These are phyloP conservation scores for Oscheius sp. DNA, from an alignment of 2,888 invertebrate species.

Conservation along the genomic window DNA sequence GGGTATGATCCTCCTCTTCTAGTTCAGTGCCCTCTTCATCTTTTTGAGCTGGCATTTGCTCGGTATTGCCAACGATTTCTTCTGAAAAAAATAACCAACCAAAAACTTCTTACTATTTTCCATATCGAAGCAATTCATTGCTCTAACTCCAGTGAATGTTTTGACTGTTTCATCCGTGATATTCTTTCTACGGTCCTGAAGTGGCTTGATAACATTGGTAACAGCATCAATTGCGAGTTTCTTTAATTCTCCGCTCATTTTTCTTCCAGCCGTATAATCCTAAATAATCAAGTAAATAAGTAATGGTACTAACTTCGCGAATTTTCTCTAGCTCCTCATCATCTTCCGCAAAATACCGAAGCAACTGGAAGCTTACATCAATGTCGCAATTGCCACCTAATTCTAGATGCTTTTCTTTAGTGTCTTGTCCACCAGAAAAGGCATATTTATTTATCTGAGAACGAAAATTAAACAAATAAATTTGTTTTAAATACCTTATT, in stretches of 20 bases:
- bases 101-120: too few species aligned
- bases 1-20: too few species aligned
- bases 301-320: slow-evolving; percentile 75
- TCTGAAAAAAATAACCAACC: too few species aligned
- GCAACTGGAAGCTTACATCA: slow-evolving; percentile 92
- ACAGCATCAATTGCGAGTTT: slow-evolving; percentile 83
- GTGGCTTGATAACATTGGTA: slow-evolving; percentile 78
- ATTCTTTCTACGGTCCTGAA: slow-evolving; percentile 82
- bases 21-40: too few species aligned
- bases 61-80: too few species aligned
- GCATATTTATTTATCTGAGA: slow-evolving; percentile 87
- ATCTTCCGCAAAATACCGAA: slow-evolving; percentile 92
- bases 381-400: slow-evolving; percentile 92
- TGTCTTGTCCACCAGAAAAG: slow-evolving; percentile 93
- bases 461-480: not conserved
- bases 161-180: slow-evolving; percentile 86
- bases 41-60: too few species aligned
- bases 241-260: slow-evolving; percentile 94
- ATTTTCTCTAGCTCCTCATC: slow-evolving; percentile 85
- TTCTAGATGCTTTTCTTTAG: slow-evolving; percentile 85
- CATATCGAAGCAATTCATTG: not conserved
- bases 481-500: slow-evolving; percentile 79
- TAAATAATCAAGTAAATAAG: too few species aligned
- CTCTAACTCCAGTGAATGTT: slow-evolving; percentile 81
- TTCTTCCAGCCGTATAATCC: slow-evolving; percentile 84